These are phyloP conservation scores for Helogale parvula DNA, from an alignment of 2,113 vertebrate species.

Conservation along the genomic window DNA sequence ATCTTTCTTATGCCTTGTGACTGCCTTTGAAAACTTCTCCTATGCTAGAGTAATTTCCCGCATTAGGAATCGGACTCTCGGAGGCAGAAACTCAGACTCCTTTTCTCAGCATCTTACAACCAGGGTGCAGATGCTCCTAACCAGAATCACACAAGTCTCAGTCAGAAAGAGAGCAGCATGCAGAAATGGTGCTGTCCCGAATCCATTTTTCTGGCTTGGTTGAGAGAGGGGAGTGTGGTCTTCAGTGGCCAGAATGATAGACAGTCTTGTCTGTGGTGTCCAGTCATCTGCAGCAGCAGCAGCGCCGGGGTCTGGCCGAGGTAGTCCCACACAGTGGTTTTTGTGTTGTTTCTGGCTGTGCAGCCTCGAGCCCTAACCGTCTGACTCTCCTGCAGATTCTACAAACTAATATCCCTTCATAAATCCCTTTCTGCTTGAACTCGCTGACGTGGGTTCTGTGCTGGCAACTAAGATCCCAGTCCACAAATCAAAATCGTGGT, in stretches of 20 bases:
- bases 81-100: neutral
- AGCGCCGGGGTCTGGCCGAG: neutral
- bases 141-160: neutral
- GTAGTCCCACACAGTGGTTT: neutral
- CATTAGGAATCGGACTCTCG: neutral
- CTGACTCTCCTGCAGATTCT: neutral
- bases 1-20: neutral
- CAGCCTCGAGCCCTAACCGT: neutral
- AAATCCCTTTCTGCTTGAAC: neutral
- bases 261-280: fast-evolving
- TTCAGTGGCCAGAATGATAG: neutral
- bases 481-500: neutral
- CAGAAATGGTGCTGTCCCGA: neutral
- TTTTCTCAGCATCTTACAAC: neutral
- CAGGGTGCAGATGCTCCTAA: neutral
- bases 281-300: neutral
- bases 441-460: neutral
- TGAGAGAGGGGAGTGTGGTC: neutral
- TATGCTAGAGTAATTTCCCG: neutral
- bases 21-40: neutral
- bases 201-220: neutral
- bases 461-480: neutral
- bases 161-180: neutral
- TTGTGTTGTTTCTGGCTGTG: neutral
- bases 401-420: neutral